Evolutionary conservation across 2,888 invertebrate genomes (phyloP).

Genomic region (Alloscopus bannaensis): DNA sequence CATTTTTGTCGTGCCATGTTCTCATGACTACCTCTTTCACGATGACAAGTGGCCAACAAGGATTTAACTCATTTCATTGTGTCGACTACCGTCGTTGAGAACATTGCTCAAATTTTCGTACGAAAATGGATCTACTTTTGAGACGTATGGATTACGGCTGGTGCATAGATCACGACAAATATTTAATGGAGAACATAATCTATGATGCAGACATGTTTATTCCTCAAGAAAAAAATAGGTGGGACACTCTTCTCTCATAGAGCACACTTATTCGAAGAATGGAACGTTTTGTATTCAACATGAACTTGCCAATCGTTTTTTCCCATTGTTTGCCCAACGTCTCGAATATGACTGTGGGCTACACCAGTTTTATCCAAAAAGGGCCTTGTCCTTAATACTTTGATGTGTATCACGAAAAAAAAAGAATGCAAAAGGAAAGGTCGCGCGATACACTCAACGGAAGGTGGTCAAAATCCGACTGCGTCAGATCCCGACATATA

Average conservation of each 20-base stretch:
- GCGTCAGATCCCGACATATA: no score
- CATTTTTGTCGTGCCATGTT: neutral
- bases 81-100: no score
- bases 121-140: slow-evolving; percentile 1
- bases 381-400: slow-evolving; percentile 70
- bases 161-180: slow-evolving; percentile 1
- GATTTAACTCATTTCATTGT: slow-evolving; percentile 24
- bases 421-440: no score
- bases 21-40: neutral
- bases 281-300: neutral
- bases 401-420: slow-evolving; percentile 51
- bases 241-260: slow-evolving; percentile 20
- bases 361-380: slow-evolving; percentile 8
- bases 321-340: slow-evolving; percentile 11
- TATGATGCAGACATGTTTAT: slow-evolving; percentile 15
- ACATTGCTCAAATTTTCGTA: no score
- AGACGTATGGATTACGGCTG: neutral
- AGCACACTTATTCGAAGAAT: neutral
- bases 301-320: slow-evolving; percentile 32
- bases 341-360: slow-evolving; percentile 7
- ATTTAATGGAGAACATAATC: no score
- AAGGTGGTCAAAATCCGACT: no score
- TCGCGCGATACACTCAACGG: no score
- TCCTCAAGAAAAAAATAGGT: slow-evolving; percentile 35
- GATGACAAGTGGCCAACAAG: neutral